Base-by-base conservation (phyloP, 2,888 invertebrate species). In the Pyrrhia umbra region DNA sequence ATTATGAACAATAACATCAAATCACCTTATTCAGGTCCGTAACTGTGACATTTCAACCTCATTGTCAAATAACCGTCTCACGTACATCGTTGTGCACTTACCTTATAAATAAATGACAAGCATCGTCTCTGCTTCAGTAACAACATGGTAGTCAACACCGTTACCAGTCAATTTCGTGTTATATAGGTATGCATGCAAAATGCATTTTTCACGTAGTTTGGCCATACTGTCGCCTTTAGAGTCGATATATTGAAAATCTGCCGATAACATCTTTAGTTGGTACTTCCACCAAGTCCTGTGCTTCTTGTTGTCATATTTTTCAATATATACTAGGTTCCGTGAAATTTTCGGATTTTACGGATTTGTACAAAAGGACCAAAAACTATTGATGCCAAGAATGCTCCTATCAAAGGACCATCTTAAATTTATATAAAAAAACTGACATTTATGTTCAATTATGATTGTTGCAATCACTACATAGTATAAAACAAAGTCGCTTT, bases 101-200 rank as follows among this genome's bases (percentile, higher is more conserved):
- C 63, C 72, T 51, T 75, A 49, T 64, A 62, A 43, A 25, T 39
- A 27, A 63, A 67, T 52, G 68, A 66, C 54, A 51, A 45, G 42
- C 13, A 18, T 30, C 18, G 54, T 42, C 43, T 56, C 34, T 52
- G 49, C 49, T 30, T 15, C 45, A 65, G 55, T 79, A 58, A 65
- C 63, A 76, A 63, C 69, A 68, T 70, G 64, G 56, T 52, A 42
- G 66, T 70, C 64, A 58, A 64, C 46, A 67, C 57, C 73, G 80
- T 82, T 74, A 82, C 61, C 52, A 70, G 43, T 56, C 72, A 71
- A 77, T 83, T 80, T 63, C 47, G 25, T 73, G 77, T 76, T 69
- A 78, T 80, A 71, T 77, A 75, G n/a, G n/a, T 68, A 65, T 77
- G 63, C 59, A 68, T 42, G 39, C 64, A 72, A 68, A 81, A 65